Evolutionary conservation across 2,888 invertebrate species (phyloP).

Genomic region (Tinea trinotella): DNA sequence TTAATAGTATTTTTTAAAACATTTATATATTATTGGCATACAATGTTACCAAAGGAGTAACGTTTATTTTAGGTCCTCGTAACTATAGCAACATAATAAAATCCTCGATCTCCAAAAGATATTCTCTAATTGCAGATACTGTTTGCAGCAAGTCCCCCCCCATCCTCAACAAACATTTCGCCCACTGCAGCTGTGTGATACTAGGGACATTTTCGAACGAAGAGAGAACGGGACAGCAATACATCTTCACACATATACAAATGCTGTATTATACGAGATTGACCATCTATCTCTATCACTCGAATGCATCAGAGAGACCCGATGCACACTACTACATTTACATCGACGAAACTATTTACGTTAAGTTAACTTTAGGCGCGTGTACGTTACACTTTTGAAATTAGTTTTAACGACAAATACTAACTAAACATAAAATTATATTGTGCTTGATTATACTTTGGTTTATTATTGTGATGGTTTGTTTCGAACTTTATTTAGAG

Average conservation of each 20-base stretch:
- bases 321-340: slow-evolving; percentile 1
- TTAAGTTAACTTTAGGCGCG: not conserved
- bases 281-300: not conserved
- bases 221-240: not conserved
- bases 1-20: too few relatives aligned
- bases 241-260: not conserved
- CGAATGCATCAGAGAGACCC: not conserved
- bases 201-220: not conserved
- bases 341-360: not conserved
- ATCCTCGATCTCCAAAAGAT: not conserved
- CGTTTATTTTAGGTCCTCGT: too few relatives aligned
- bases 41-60: too few relatives aligned
- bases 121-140: not conserved
- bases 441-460: not conserved
- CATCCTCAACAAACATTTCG: not conserved
- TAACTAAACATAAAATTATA: too few relatives aligned
- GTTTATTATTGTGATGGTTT: not conserved
- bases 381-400: not conserved
- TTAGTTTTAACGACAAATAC: not conserved
- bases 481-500: not conserved
- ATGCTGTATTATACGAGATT: not conserved
- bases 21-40: too few relatives aligned
- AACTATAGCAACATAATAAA: too few relatives aligned
- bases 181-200: not conserved
- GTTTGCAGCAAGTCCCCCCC: not conserved